These are phyloP conservation scores for Agapostemon virescens DNA, from an alignment of 2,888 invertebrate species.

Conservation along the genomic window DNA sequence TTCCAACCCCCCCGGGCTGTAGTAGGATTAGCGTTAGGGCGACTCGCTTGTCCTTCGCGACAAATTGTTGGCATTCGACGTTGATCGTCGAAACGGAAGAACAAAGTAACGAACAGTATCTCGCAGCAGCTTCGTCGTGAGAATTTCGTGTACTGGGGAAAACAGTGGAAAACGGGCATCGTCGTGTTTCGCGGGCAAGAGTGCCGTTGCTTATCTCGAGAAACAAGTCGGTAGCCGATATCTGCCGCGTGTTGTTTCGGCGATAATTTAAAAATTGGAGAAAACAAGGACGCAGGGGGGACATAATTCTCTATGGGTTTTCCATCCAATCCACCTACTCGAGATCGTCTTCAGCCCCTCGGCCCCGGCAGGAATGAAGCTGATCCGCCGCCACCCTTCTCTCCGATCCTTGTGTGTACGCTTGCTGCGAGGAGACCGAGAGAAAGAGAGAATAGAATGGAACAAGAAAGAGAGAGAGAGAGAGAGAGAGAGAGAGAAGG, in stretches of 20 bases:
- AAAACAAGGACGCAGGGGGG: conserved; percentile 39
- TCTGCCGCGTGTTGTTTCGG: conserved; percentile 12
- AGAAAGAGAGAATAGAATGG: conserved; percentile 1
- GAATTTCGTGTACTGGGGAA: neutral
- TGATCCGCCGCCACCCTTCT: conserved; percentile 69
- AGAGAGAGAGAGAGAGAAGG: conserved; percentile 39
- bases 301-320: conserved; percentile 69
- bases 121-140: too few relatives aligned
- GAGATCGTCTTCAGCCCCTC: conserved; percentile 49
- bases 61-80: too few relatives aligned
- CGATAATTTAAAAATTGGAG: conserved; percentile 58
- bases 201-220: neutral
- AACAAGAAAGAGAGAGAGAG: conserved; percentile 42
- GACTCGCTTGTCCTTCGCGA: too few relatives aligned
- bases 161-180: neutral
- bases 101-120: too few relatives aligned
- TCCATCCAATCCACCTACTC: conserved; percentile 74
- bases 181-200: neutral
- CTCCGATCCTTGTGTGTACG: conserved; percentile 15
- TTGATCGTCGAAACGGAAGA: too few relatives aligned
- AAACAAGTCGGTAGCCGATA: neutral
- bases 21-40: too few relatives aligned
- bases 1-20: too few relatives aligned
- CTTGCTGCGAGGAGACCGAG: conserved; percentile 20
- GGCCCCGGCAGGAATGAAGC: conserved; percentile 67